Evolutionary conservation across 2,888 invertebrate genomes (phyloP).

Genomic region (Portevinia maculata): DNA sequence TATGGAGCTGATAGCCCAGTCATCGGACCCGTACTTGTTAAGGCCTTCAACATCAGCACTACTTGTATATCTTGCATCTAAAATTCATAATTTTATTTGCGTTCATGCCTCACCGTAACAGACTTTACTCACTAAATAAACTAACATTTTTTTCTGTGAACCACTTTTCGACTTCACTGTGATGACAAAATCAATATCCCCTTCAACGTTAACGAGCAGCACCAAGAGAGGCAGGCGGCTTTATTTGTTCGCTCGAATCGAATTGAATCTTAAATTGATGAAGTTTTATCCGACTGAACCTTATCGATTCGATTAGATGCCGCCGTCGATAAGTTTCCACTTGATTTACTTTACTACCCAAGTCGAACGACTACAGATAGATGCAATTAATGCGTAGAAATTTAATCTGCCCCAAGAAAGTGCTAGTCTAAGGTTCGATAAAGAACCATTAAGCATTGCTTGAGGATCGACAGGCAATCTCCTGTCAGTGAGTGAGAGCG

Average conservation of each 20-base stretch:
- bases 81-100: too few relatives aligned
- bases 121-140: too few relatives aligned
- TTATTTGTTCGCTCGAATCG: constrained; percentile 63
- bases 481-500: neutral
- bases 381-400: constrained; percentile 71
- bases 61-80: too few relatives aligned
- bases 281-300: constrained; percentile 49
- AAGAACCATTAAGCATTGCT: constrained; percentile 64
- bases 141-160: too few relatives aligned
- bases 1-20: too few relatives aligned
- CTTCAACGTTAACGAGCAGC: constrained; percentile 27
- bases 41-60: too few relatives aligned
- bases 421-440: constrained; percentile 50
- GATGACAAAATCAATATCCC: neutral
- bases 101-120: too few relatives aligned
- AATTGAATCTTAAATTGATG: constrained; percentile 64
- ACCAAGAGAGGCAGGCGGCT: constrained; percentile 46
- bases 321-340: constrained; percentile 61
- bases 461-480: constrained; percentile 39
- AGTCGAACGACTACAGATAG: constrained; percentile 32
- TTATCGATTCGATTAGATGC: constrained; percentile 64
- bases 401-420: constrained; percentile 67
- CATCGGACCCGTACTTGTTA: too few relatives aligned
- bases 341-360: constrained; percentile 52
- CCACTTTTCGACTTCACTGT: constrained; percentile 43